Evolutionary conservation across 2,888 invertebrate genomes (phyloP), one percentile per base, ranked within the genome.

Genomic region (Macrophya annulata): DNA sequence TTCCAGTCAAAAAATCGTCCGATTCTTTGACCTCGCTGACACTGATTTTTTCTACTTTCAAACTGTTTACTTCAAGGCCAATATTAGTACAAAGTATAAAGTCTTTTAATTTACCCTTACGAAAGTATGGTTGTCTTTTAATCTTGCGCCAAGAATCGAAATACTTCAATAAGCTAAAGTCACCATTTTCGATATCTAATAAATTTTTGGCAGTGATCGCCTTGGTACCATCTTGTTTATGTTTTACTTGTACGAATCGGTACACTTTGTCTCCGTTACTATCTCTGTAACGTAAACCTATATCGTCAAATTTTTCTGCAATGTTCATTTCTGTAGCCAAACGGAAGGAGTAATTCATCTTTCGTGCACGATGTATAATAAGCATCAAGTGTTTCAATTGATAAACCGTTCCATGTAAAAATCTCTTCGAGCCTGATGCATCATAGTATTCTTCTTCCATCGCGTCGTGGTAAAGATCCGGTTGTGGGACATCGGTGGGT

Each of bases 251-350:
- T 2, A 74, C 8, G 21, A 74, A 74, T 9, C 74, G 17, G 15
- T 21, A 21, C 3, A 45, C 17, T 43, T 0, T 45, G 2, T 45
- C 10, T 17, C n/a, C 45, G 1, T 4, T 4, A 17, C 37, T 45
- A 10, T 4, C 45, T 8, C 48, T 1, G 62, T 81, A 86, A 15
- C n/a, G 55, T 45, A 84, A 82, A 65, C 84, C 85, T 25, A 68
- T 17, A 55, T 62, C 84, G 74, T 81, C 85, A 59, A 86, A 87
- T 25, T 86, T 84, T 15, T 83, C 79, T 4, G 85, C 86, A 3
- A 25, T 71, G 12, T 85, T 62, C 25, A 86, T 79, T 59, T 85
- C 86, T 15, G 85, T 84, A 48, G 84, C 72, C 17, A 87, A 59
- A 43, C 55, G 45, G 84, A 86, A 85, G 0, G 43, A 31, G 31